Evolutionary conservation across 2,113 vertebrate species (phyloP).

Genomic region (Eira barbara): DNA sequence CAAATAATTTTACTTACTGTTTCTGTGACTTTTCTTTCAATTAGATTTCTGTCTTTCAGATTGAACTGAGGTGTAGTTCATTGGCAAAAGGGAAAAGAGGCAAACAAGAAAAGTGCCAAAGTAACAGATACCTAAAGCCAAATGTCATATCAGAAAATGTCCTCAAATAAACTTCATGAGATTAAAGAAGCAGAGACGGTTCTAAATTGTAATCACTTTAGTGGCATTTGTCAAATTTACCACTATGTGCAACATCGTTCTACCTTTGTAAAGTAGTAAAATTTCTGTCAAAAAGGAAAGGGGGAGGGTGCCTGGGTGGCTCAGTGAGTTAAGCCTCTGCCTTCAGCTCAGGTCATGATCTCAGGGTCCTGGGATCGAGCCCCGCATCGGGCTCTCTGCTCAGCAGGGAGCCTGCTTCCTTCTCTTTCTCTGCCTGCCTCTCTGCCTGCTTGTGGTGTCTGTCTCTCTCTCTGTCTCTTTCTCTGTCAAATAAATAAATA

Average conservation of each 20-base stretch:
- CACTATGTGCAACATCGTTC: conserved; percentile 3
- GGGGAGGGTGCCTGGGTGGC: too few relatives aligned
- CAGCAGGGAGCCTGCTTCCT: too few relatives aligned
- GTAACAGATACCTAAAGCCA: conserved; percentile 49
- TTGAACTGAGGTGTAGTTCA: conserved; percentile 75
- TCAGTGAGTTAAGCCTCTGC: too few relatives aligned
- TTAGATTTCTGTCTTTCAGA: conserved; percentile 59
- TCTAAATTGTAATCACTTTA: conserved; percentile 44
- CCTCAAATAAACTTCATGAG: not conserved
- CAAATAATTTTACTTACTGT: conserved; percentile 60
- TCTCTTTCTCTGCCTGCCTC: too few relatives aligned
- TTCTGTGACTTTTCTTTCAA: conserved; percentile 55
- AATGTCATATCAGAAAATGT: conserved; percentile 37
- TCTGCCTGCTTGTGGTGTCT: too few relatives aligned
- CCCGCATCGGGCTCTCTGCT: too few relatives aligned
- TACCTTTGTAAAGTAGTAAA: conserved; percentile 56
- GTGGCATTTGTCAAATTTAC: not conserved
- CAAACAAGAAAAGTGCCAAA: conserved; percentile 44
- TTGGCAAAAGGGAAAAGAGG: conserved; percentile 53
- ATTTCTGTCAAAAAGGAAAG: conserved; percentile 17
- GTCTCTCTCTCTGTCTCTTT: too few relatives aligned
- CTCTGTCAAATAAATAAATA: too few relatives aligned
- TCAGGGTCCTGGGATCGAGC: too few relatives aligned
- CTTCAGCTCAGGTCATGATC: too few relatives aligned
- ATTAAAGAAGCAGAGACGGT: conserved; percentile 56